A percentile compares a stretch with the other conserved stretches of the same genome.
These are phyloP conservation scores for human (Homo sapiens) DNA, from an alignment of 2,113 vertebrate species.

Conservation along the genomic window DNA sequence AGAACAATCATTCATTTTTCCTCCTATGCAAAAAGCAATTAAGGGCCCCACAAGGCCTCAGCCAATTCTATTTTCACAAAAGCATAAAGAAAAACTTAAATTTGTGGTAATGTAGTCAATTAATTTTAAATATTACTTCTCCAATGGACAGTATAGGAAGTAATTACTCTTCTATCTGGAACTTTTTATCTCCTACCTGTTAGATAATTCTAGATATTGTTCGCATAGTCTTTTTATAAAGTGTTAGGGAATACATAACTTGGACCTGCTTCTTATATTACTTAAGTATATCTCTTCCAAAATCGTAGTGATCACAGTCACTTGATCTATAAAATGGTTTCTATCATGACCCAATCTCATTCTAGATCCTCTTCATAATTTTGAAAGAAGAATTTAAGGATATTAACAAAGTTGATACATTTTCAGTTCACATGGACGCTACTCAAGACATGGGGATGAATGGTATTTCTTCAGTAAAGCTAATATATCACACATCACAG, in stretches of 20 bases:
- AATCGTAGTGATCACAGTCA: not conserved
- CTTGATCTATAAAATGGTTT: slow-evolving; percentile 12
- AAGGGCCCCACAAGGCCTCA: not conserved
- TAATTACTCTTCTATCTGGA: not conserved
- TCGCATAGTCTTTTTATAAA: not conserved
- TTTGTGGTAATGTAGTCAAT: not conserved
- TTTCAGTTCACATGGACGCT: slow-evolving; percentile 43
- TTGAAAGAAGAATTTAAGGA: slow-evolving; percentile 42
- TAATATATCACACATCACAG: slow-evolving; percentile 25
- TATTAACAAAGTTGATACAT: slow-evolving; percentile 53
- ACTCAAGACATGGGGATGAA: slow-evolving; percentile 50
- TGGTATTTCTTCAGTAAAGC: slow-evolving; percentile 50
- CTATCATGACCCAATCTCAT: not conserved
- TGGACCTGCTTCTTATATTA: not conserved
- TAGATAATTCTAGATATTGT: not conserved
- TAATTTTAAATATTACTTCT: slow-evolving; percentile 33
- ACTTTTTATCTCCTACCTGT: not conserved
- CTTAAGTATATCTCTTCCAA: not conserved
- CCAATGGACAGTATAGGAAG: not conserved
- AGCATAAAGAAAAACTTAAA: not conserved
- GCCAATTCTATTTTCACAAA: slow-evolving; percentile 47
- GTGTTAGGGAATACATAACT: not conserved
- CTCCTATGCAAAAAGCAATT: not conserved
- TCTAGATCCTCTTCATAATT: not conserved
- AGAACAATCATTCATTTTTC: not conserved